Conservation (phyloP, 2,888 invertebrate genomes). For the Biston stratarius region DNA sequence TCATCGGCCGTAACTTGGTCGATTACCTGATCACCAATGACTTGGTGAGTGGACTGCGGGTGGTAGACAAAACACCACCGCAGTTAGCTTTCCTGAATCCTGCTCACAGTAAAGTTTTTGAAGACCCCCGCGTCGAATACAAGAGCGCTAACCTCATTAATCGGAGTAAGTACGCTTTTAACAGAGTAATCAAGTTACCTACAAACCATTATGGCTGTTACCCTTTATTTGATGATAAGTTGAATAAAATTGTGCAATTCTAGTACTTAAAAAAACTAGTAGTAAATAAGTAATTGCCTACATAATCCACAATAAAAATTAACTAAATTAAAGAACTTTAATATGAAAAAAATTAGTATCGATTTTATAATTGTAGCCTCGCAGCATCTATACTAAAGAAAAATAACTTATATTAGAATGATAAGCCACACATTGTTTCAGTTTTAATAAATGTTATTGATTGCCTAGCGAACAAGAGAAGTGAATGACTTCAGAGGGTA, state of each 20-base stretch:
- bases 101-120: conserved; percentile 90
- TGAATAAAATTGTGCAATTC: not conserved
- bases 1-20: conserved; percentile 96
- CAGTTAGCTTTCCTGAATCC: conserved; percentile 96
- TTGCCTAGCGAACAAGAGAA: too few relatives aligned
- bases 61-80: conserved; percentile 97
- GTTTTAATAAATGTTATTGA: too few relatives aligned
- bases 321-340: too few relatives aligned
- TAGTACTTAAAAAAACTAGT: too few relatives aligned
- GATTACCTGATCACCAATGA: conserved; percentile 92
- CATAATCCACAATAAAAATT: too few relatives aligned
- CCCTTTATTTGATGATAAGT: not conserved
- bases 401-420: too few relatives aligned
- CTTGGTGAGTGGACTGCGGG: conserved; percentile 90
- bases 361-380: too few relatives aligned
- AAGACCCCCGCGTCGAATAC: conserved; percentile 93
- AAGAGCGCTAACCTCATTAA: conserved; percentile 97
- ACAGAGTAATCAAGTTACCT: conserved; percentile 35
- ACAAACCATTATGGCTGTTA: conserved; percentile 2
- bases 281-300: too few relatives aligned
- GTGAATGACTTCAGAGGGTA: too few relatives aligned
- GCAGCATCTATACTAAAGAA: too few relatives aligned
- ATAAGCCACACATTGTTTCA: too few relatives aligned
- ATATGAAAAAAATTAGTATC: too few relatives aligned
- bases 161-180: conserved; percentile 87